These are phyloP conservation scores for Marmota flaviventris DNA, from an alignment of 2,113 vertebrate genomes.

Conservation along the genomic window DNA sequence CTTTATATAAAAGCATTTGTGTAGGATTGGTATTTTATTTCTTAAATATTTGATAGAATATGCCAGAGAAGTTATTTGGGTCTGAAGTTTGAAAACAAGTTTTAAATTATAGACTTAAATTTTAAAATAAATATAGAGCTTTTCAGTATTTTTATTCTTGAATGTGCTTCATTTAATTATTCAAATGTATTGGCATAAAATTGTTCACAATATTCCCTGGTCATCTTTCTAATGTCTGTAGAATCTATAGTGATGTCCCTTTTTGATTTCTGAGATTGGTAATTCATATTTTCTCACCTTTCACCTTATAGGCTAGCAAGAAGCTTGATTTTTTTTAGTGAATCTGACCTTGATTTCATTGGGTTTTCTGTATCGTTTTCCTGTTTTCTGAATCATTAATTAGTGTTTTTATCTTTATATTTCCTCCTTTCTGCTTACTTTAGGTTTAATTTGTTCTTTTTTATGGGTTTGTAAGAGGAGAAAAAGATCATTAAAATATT, in stretches of 20 bases:
- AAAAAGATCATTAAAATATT: not conserved
- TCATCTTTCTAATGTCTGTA: not conserved
- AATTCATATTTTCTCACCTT: not conserved
- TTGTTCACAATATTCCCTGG: not conserved
- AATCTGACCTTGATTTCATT: not conserved
- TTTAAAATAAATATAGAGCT: not conserved
- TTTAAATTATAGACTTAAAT: conserved; percentile 43
- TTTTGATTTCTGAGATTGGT: not conserved
- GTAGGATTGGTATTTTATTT: not conserved
- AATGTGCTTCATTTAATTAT: not conserved
- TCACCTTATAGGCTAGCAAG: not conserved
- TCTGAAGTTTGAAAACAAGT: not conserved
- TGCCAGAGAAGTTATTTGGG: not conserved
- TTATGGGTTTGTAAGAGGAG: not conserved
- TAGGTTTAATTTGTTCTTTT: conserved; percentile 36
- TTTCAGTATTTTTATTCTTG: not conserved
- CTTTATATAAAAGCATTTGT: not conserved
- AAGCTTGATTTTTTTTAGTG: not conserved
- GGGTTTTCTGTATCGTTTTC: not conserved
- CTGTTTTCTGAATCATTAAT: not conserved
- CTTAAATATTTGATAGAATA: not conserved
- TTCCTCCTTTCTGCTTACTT: not conserved
- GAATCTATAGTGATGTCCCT: not conserved
- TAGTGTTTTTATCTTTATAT: not conserved
- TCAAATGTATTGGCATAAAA: not conserved